phyloP scores from a whole-genome alignment of 2,888 invertebrate genomes.

The Rhodophaea formosa region DNA sequence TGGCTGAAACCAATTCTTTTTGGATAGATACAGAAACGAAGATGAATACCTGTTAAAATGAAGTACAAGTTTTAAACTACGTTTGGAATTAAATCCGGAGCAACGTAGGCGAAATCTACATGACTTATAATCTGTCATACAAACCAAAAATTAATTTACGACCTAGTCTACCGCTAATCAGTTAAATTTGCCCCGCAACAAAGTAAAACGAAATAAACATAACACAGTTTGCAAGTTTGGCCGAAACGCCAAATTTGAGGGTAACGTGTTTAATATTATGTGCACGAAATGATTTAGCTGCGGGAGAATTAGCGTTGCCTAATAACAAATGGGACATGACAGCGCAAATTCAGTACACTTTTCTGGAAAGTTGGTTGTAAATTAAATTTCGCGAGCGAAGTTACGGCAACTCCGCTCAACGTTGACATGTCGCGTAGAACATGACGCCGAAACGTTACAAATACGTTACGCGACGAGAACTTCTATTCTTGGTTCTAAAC shows the following conservation, averaged over 20 bases:
- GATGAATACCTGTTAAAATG: too few species aligned
- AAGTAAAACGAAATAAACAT: slow-evolving; percentile 42
- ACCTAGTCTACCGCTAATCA: slow-evolving; percentile 31
- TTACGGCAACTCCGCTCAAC: slow-evolving; percentile 41
- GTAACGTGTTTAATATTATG: slow-evolving; percentile 59
- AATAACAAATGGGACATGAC: slow-evolving; percentile 67
- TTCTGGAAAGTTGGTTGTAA: slow-evolving; percentile 62
- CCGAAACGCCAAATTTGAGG: slow-evolving; percentile 48
- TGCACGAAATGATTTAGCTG: slow-evolving; percentile 56
- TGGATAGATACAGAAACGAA: too few species aligned
- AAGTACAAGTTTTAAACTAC: too few species aligned
- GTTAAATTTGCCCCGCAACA: slow-evolving; percentile 29
- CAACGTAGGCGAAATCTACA: too few species aligned
- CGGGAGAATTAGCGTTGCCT: slow-evolving; percentile 56
- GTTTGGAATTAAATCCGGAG: too few species aligned
- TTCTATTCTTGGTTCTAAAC: slow-evolving; percentile 7
- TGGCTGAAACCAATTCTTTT: too few species aligned
- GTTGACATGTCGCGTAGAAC: slow-evolving; percentile 51
- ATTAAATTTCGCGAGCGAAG: slow-evolving; percentile 59
- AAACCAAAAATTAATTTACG: neutral
- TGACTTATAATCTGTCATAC: neutral
- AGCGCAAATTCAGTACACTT: slow-evolving; percentile 60
- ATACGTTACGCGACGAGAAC: slow-evolving; percentile 28
- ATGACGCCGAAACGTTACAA: slow-evolving; percentile 35
- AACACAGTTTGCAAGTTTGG: slow-evolving; percentile 56